Evolutionary conservation across 2,113 vertebrate species (phyloP), one percentile per base, ranked within the genome.

Genomic region (Zosterops hypoxanthus): DNA sequence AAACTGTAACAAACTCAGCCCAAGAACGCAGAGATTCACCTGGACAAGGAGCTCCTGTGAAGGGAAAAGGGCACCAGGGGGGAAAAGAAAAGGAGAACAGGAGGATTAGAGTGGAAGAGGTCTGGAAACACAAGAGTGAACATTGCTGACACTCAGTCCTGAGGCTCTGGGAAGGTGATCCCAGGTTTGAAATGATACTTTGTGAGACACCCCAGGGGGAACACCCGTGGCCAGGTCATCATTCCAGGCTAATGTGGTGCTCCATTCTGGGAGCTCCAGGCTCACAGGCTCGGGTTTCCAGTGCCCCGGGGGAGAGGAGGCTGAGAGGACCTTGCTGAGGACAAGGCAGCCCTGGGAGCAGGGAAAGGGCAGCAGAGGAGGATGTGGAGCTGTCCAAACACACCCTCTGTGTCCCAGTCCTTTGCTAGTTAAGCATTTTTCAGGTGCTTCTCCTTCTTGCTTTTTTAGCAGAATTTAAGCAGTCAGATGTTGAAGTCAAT

Each of bases 211-310:
- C 82, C 69, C 66, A 5, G 21, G 63, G 91, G 78, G 73, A 92
- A 59, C 46, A 5, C 2, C 5, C 10, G 33, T 28, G 68, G 50
- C 90, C 73, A 63, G 82, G 87, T 92, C 83, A 76, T 44, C 89
- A 72, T 63, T 76, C 84, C 94, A 70, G 91, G 55, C 59, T 95
- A 80, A 94, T 10, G 87, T 22, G 69, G 53, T 13, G 64, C 41
- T 36, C 73, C 52, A 65, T 34, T 80, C 14, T 9, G 73, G 69
- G 65, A 94, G 57, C 68, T 87, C 73, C 46, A 49, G 86, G 63
- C 41, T 90, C 44, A 5, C 22, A 3, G 36, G 78, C 73, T 97
- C 94, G 63, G 75, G 82, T 96, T 97, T 95, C 93, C 75, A 73
- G 42, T 36, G 42, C 89, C 89, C 28, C 17, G 11, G 82, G 94